Percentiles rank a stretch among this genome's conserved stretches.
These are phyloP conservation scores for Teleopsis dalmanni DNA, from an alignment of 1,140 invertebrate species.

Conservation along the genomic window DNA sequence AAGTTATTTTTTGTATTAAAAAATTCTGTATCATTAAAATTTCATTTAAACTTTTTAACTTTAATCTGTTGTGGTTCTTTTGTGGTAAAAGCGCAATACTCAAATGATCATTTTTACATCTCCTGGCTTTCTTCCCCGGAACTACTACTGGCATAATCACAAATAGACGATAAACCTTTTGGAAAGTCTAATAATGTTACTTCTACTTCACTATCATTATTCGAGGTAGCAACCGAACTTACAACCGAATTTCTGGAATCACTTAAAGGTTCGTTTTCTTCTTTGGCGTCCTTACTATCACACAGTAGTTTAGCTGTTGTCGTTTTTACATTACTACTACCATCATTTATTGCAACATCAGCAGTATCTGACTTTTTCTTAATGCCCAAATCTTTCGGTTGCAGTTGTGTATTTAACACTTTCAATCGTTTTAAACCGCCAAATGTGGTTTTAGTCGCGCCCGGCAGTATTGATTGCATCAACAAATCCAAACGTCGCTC, in stretches of 20 bases:
- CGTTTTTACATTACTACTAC: background rate
- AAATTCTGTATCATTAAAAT: no score
- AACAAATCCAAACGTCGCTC: conserved; percentile 49
- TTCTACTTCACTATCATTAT: background rate
- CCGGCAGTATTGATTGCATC: conserved; percentile 52
- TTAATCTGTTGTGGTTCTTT: no score
- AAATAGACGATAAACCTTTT: conserved; percentile 23
- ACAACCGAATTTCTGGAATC: no score
- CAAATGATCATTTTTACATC: no score
- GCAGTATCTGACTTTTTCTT: conserved; percentile 16
- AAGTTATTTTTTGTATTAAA: no score
- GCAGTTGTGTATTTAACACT: conserved; percentile 37
- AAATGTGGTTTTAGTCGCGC: conserved; percentile 50
- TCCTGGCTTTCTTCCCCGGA: conserved; percentile 13
- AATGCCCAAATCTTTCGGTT: conserved; percentile 35
- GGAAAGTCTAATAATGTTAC: conserved; percentile 7
- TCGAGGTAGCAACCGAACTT: no score
- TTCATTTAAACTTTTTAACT: no score
- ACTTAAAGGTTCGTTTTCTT: background rate
- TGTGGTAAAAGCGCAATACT: no score
- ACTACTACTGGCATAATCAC: conserved; percentile 25
- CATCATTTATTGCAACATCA: background rate
- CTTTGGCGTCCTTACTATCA: background rate
- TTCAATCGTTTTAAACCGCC: conserved; percentile 50
- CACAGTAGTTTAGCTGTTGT: background rate